Evolutionary conservation across 1,140 invertebrate species (phyloP).

Genomic region (Eciton burchellii): DNA sequence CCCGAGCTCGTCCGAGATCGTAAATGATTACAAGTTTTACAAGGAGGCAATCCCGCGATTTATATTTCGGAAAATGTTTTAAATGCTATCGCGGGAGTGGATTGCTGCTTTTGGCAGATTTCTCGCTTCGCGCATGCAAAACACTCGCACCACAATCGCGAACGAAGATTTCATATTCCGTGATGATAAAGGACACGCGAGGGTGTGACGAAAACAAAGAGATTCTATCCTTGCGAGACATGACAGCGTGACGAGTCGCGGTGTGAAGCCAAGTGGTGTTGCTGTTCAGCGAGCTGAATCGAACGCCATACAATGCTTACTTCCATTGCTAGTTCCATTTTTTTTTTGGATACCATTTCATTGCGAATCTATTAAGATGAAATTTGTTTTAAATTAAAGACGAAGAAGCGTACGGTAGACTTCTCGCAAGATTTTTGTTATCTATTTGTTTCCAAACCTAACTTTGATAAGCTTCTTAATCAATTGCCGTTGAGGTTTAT

Average conservation of each 20-base stretch:
- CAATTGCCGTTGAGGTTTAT: too few relatives aligned
- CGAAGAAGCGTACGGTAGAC: too few relatives aligned
- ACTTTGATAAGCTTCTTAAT: too few relatives aligned
- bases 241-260: background rate
- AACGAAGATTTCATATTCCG: constrained; percentile 10
- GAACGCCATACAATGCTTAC: background rate
- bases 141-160: background rate
- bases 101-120: background rate
- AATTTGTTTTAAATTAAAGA: too few relatives aligned
- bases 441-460: too few relatives aligned
- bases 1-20: background rate
- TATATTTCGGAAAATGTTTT: background rate
- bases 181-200: constrained; percentile 12
- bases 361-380: background rate
- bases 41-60: too few relatives aligned
- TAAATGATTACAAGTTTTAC: background rate
- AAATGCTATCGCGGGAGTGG: background rate
- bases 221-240: background rate
- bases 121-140: background rate
- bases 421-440: too few relatives aligned
- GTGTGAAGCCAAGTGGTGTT: background rate
- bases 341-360: too few relatives aligned
- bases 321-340: background rate
- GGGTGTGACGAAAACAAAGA: background rate
- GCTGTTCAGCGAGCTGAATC: background rate